These are phyloP conservation scores for Aporrectodea caliginosa DNA, from an alignment of 1,140 invertebrate genomes.

Conservation along the genomic window DNA sequence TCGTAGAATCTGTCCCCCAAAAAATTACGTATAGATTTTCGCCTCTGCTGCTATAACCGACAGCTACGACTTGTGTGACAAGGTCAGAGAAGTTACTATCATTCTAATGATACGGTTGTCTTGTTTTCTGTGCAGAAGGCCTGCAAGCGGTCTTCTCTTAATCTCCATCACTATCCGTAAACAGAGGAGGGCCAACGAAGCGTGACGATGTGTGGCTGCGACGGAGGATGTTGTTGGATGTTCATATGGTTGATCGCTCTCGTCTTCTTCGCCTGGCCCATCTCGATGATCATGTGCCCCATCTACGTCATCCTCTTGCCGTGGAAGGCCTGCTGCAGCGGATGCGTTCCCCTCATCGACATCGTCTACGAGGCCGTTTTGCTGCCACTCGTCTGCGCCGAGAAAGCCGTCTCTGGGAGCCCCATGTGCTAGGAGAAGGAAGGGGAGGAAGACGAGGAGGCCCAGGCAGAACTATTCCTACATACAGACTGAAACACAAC, in stretches of 20 bases:
- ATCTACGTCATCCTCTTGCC: slow-evolving; percentile 28
- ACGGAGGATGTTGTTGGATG: slow-evolving; percentile 19
- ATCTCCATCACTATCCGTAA: too few relatives aligned
- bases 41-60: too few relatives aligned
- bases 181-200: neutral
- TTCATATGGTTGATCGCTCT: slow-evolving; percentile 26
- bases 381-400: slow-evolving; percentile 29
- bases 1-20: too few relatives aligned
- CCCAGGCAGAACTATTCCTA: too few relatives aligned
- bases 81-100: too few relatives aligned
- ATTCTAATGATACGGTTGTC: too few relatives aligned
- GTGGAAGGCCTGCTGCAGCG: slow-evolving; percentile 26
- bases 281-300: slow-evolving; percentile 19
- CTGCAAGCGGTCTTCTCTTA: too few relatives aligned
- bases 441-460: too few relatives aligned
- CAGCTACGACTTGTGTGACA: too few relatives aligned
- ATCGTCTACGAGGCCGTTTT: slow-evolving; percentile 28
- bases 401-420: slow-evolving; percentile 26
- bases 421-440: slow-evolving; percentile 26
- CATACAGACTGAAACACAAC: too few relatives aligned
- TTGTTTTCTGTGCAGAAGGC: too few relatives aligned
- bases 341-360: slow-evolving; percentile 26
- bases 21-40: too few relatives aligned
- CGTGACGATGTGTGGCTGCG: slow-evolving; percentile 15
- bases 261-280: slow-evolving; percentile 28